Evolutionary conservation across 1,140 invertebrate species (phyloP).

Genomic region (Gryllus bimaculatus): DNA sequence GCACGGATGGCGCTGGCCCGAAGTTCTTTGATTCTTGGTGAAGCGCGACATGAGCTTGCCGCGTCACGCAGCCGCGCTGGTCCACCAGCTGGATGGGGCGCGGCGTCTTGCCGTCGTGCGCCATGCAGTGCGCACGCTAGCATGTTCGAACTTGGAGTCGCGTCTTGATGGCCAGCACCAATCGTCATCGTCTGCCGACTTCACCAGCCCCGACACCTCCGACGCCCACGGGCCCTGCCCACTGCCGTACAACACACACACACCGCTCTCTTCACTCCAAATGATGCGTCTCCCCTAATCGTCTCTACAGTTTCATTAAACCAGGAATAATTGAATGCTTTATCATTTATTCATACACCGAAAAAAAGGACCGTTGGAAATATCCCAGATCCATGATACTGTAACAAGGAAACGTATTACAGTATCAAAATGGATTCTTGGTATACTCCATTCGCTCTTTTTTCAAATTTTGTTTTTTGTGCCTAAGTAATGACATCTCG

Average conservation of each 20-base stretch:
- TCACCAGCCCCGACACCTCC: slow-evolving; percentile 86
- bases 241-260: slow-evolving; percentile 36
- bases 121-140: slow-evolving; percentile 84
- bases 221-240: slow-evolving; percentile 90
- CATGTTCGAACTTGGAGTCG: slow-evolving; percentile 93
- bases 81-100: slow-evolving; percentile 92
- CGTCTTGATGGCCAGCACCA: slow-evolving; percentile 91
- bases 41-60: slow-evolving; percentile 87
- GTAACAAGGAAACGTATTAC: no score
- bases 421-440: no score
- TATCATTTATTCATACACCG: no score
- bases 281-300: no score
- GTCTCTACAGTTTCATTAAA: no score
- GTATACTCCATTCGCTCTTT: no score
- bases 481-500: no score
- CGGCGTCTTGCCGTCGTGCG: slow-evolving; percentile 89
- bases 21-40: slow-evolving; percentile 94
- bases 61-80: slow-evolving; percentile 81
- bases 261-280: no score
- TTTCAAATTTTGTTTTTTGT: no score
- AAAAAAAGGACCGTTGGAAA: no score
- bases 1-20: slow-evolving; percentile 78
- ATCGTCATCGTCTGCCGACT: slow-evolving; percentile 96
- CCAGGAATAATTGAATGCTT: no score
- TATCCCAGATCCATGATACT: no score